Evolutionary conservation across 2,888 invertebrate species (phyloP).

Genomic region (Metalampra italica): DNA sequence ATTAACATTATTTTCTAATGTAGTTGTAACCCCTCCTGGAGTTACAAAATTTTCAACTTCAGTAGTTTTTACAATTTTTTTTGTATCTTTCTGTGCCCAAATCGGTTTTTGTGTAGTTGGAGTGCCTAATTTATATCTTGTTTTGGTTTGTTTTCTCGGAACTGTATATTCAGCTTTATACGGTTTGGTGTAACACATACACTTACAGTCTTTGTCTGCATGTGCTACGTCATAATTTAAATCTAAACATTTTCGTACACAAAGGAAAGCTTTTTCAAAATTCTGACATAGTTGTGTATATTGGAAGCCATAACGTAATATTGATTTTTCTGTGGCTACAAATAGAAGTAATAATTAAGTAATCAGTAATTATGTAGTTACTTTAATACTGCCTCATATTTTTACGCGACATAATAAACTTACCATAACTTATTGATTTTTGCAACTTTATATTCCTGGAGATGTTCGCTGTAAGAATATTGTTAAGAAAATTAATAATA

Average conservation of each 20-base stretch:
- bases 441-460: background rate
- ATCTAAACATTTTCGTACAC: slow-evolving; percentile 50
- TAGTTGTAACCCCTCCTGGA: too few relatives aligned
- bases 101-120: slow-evolving; percentile 45
- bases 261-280: slow-evolving; percentile 44
- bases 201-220: slow-evolving; percentile 46
- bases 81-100: slow-evolving; percentile 30
- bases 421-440: background rate
- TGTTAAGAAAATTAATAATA: too few relatives aligned
- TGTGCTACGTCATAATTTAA: slow-evolving; percentile 43
- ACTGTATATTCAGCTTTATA: slow-evolving; percentile 30
- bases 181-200: slow-evolving; percentile 43
- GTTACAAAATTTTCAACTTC: too few relatives aligned
- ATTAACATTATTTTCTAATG: too few relatives aligned
- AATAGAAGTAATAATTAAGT: background rate
- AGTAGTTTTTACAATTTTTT: too few relatives aligned
- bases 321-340: slow-evolving; percentile 3
- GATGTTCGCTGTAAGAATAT: slow-evolving; percentile 9
- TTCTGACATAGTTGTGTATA: slow-evolving; percentile 37
- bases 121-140: slow-evolving; percentile 34
- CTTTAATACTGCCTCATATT: too few relatives aligned
- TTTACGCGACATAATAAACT: background rate
- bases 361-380: background rate
- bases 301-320: slow-evolving; percentile 56
- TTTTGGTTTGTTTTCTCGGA: slow-evolving; percentile 8